Evolutionary conservation across 2,888 invertebrate species (phyloP).

Genomic region (Acanthosepion esculentum): DNA sequence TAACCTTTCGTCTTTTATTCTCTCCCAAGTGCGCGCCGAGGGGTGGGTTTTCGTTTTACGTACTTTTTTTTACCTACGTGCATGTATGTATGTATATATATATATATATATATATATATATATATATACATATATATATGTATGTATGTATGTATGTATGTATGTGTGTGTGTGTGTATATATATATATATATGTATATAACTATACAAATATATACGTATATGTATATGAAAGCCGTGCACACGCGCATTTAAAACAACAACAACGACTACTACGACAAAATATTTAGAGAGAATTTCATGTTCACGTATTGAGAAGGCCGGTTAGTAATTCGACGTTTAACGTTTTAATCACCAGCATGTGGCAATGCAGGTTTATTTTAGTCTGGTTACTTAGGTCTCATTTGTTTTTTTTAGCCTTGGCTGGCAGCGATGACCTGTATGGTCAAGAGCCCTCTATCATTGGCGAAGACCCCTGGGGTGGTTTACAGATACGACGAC

Average conservation of each 20-base stretch:
- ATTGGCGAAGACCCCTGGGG: constrained; percentile 49
- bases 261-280: neutral
- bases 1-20: constrained; percentile 33
- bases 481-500: constrained; percentile 65
- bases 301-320: neutral
- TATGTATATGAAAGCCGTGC: neutral
- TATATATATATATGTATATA: too few relatives aligned
- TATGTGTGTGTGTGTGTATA: too few relatives aligned
- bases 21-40: neutral
- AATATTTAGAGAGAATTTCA: neutral
- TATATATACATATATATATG: too few relatives aligned
- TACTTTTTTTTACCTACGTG: neutral
- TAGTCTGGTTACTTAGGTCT: neutral
- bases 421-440: neutral
- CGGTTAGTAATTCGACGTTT: neutral
- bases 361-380: neutral
- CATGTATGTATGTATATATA: neutral
- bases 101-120: too few relatives aligned
- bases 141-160: too few relatives aligned
- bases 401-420: neutral
- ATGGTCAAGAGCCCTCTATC: neutral
- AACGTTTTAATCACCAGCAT: neutral
- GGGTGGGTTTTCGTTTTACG: neutral
- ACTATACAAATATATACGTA: too few relatives aligned
- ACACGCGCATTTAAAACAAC: neutral